A percentile compares a stretch with the other conserved stretches of the same genome.
phyloP scores from a whole-genome alignment of 53 echinoderm and acorn worm genomes.

The Antedon mediterranea region DNA sequence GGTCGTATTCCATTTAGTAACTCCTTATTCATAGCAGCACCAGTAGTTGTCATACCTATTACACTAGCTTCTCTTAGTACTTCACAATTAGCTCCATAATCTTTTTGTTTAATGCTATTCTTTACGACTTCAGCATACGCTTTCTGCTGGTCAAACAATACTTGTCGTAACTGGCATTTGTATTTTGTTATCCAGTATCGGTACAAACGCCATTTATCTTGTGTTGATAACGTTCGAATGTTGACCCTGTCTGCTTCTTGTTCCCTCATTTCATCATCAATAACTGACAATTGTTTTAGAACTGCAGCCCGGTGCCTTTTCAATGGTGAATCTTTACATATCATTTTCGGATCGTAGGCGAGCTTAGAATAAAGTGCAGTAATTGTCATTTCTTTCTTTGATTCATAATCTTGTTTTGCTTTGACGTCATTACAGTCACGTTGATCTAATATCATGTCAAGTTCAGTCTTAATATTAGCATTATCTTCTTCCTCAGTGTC shows the following conservation, averaged over 20 bases:
- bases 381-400: background rate
- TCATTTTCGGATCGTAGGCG: background rate
- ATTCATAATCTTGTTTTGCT: background rate
- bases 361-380: background rate
- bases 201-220: conserved; percentile 1
- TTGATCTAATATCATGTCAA: background rate
- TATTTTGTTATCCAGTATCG: background rate
- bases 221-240: conserved; percentile 31
- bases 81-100: background rate
- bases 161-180: background rate
- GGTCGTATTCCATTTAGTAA: conserved; percentile 36
- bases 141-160: background rate
- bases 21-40: conserved; percentile 26
- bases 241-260: conserved; percentile 28
- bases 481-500: background rate
- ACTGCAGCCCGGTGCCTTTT: background rate
- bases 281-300: background rate
- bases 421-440: background rate
- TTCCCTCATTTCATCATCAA: conserved; percentile 32
- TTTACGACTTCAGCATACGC: background rate
- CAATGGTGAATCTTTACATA: background rate
- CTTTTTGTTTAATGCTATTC: background rate
- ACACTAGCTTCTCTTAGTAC: conserved; percentile 16
- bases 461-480: background rate
- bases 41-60: conserved; percentile 49